Percentiles rank a stretch among this genome's conserved stretches.
phyloP scores from a whole-genome alignment of 2,113 vertebrate genomes.

The Ranitomeya variabilis region DNA sequence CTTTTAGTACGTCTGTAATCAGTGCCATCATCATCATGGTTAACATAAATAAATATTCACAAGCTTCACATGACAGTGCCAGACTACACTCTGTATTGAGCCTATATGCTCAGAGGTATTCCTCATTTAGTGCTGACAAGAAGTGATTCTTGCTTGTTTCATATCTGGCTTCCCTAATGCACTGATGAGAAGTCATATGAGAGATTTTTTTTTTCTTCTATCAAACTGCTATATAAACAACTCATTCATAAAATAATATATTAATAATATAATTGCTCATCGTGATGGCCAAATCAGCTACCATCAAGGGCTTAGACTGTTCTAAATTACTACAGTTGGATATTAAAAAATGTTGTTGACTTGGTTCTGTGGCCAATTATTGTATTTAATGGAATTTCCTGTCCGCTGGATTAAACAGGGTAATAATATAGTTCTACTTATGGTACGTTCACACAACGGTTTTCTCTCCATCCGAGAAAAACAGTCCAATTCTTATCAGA shows the following conservation, averaged over 20 bases:
- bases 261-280: background rate
- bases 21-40: background rate
- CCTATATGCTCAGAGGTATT: background rate
- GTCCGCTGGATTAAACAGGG: no score
- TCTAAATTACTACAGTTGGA: background rate
- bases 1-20: background rate
- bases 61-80: background rate
- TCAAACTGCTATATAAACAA: background rate
- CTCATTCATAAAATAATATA: background rate
- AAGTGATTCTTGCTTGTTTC: background rate
- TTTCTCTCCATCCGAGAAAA: no score
- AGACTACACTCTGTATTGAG: background rate
- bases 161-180: background rate
- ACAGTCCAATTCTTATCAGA: no score
- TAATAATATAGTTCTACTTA: no score
- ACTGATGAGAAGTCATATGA: background rate
- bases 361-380: no score
- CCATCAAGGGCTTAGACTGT: background rate
- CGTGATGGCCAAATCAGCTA: background rate
- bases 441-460: no score
- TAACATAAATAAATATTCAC: background rate
- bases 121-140: background rate
- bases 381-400: no score
- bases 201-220: background rate
- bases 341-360: background rate